Evolutionary conservation across 2,888 invertebrate species (phyloP).

Genomic region (Subacronicta megacephala): DNA sequence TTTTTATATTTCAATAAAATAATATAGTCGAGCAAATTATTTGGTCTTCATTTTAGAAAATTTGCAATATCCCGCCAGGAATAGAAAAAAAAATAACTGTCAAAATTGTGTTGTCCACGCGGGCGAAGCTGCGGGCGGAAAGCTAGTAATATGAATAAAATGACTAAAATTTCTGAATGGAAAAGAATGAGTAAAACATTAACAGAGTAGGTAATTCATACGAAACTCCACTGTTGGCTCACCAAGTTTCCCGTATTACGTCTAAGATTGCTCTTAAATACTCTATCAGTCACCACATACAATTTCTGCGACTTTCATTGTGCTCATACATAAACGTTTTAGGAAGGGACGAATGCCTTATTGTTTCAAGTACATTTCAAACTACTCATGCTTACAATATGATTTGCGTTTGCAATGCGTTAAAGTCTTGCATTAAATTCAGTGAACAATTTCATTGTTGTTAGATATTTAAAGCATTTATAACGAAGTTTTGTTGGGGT

Average conservation of each 20-base stretch:
- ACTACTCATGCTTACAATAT: constrained; percentile 28
- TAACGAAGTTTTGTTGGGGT: constrained; percentile 57
- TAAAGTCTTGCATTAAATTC: constrained; percentile 50
- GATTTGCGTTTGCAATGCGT: constrained; percentile 40
- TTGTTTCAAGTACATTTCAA: constrained; percentile 26
- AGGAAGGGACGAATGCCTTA: constrained; percentile 7
- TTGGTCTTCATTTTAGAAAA: no score
- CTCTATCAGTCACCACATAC: constrained; percentile 20
- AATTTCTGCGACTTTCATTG: constrained; percentile 13
- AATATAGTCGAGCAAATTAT: no score
- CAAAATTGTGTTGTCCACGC: no score
- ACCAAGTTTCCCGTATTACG: constrained; percentile 31
- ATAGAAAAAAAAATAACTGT: no score
- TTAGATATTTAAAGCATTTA: constrained; percentile 52
- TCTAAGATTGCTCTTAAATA: constrained; percentile 29
- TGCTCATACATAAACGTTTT: constrained; percentile 23
- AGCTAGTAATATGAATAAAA: no score
- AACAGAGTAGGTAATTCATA: constrained; percentile 7
- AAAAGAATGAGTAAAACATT: constrained; percentile 6
- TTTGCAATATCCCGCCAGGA: no score
- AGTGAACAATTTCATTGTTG: constrained; percentile 62
- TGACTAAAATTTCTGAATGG: no score
- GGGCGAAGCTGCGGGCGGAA: no score
- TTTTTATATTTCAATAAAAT: no score
- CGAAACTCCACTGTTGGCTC: constrained; percentile 13